Evolutionary conservation across 2,113 vertebrate species (phyloP), one percentile per base, ranked within the genome.

Genomic region (Dipodomys merriami): DNA sequence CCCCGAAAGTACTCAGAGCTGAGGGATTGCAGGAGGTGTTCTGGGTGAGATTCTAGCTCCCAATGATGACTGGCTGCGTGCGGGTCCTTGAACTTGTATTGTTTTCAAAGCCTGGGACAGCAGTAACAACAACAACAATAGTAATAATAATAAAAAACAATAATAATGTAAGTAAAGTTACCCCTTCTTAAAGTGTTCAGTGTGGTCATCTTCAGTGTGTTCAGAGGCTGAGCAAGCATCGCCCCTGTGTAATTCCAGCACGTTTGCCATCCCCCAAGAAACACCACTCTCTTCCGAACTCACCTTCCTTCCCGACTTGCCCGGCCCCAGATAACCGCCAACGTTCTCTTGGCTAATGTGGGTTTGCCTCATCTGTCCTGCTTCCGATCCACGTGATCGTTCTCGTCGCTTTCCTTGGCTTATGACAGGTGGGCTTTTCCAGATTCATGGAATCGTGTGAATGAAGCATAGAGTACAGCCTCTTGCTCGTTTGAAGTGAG

Each of bases 41-140:
- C 57, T 86, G 71, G 92, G 33, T 80, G 49, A 89, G 95, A 94
- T 64, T 22, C 27, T 80, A 92, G 62, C 68, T 86, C 69, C 49
- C 18, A 86, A 39, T 46, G 69, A 64, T 81, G 65, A 80, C 74
- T 84, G 88, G 82, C 86, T 62, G 69, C 49, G 78, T 7, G 49
- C 1, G 88, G 62, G 86, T 72, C 91, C 49, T 39, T 49, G 49
- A 49, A 49, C 49, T 12, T 49, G 49, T 49, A 12, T 12, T 49
- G 49, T 49, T 49, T 49, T 49, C 49, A 49, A 49, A 49, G 9
- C 53, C 53, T 16, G 15, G 53, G 16, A 18, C 8, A 53, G 49
- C 49, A 53, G 12, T 5, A 53, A n/a, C n/a, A n/a, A 39, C 35
- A 39, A 53, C 12, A 53, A 53, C 2, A 53, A 53, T 53, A 53